Conservation (phyloP, 2,797 vertebrate species). For the Petrocephalus schoutedeni region DNA sequence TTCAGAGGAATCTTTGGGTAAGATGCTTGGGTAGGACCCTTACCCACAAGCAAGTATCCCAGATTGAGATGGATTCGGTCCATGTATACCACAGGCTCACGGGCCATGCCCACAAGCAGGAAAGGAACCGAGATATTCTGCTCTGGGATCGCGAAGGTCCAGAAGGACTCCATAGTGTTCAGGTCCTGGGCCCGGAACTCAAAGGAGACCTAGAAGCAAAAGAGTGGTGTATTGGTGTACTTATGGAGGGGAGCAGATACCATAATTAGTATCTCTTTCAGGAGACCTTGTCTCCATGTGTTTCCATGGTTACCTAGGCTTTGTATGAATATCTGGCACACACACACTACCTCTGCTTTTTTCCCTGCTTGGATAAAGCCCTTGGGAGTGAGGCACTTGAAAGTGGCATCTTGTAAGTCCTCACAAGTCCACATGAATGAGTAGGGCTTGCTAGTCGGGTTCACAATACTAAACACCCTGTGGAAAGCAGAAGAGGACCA, state of each 20-base stretch:
- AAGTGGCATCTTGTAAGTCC: constrained; percentile 53
- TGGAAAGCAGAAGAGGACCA: background rate
- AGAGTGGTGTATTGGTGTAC: background rate
- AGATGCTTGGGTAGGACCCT: constrained; percentile 29
- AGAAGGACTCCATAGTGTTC: constrained; percentile 73
- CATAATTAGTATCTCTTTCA: background rate
- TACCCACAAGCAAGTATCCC: constrained; percentile 71
- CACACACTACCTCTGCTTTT: constrained; percentile 66
- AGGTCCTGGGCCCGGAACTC: constrained; percentile 65
- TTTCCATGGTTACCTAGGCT: background rate
- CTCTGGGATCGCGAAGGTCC: constrained; percentile 74
- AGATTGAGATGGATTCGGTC: constrained; percentile 71
- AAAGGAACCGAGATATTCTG: constrained; percentile 70
- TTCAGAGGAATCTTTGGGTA: background rate
- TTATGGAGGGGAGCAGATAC: background rate
- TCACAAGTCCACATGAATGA: constrained; percentile 76
- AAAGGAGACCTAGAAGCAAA: constrained; percentile 67
- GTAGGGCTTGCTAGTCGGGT: constrained; percentile 73
- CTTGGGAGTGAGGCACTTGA: constrained; percentile 67
- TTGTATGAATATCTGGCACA: background rate
- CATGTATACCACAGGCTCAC: constrained; percentile 70
- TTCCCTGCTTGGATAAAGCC: constrained; percentile 70
- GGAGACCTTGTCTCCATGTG: background rate
- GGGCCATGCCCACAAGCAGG: constrained; percentile 71
- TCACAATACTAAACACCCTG: constrained; percentile 75